phyloP scores from a whole-genome alignment of 2,888 invertebrate genomes.

The Quadriops clusia region DNA sequence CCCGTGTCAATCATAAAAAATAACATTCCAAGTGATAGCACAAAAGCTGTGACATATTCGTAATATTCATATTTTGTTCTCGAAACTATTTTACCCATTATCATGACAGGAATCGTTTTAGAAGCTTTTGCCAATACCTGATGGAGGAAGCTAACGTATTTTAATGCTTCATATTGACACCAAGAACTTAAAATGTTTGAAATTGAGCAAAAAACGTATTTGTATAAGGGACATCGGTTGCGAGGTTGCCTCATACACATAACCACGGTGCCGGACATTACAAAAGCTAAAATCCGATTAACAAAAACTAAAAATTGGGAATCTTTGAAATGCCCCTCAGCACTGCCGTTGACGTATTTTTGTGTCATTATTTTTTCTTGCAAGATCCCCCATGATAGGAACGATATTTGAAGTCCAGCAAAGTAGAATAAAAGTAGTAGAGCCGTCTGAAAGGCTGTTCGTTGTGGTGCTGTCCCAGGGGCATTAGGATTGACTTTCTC shows the following conservation, averaged over 20 bases:
- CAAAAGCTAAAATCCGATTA: slow-evolving; percentile 80
- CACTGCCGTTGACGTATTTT: slow-evolving; percentile 52
- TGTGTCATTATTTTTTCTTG: slow-evolving; percentile 98
- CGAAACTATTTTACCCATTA: slow-evolving; percentile 91
- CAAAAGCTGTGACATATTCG: slow-evolving; percentile 82
- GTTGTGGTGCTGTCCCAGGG: slow-evolving; percentile 28
- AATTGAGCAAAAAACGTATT: slow-evolving; percentile 90
- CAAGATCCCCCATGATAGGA: slow-evolving; percentile 90
- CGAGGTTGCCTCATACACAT: slow-evolving; percentile 47
- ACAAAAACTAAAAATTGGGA: slow-evolving; percentile 95
- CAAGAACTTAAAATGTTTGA: slow-evolving; percentile 97
- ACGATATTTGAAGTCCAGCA: slow-evolving; percentile 77
- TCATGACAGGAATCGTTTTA: slow-evolving; percentile 95
- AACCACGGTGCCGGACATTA: slow-evolving; percentile 56
- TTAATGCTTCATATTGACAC: slow-evolving; percentile 99
- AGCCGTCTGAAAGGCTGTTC: slow-evolving; percentile 46
- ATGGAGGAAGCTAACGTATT: slow-evolving; percentile 95
- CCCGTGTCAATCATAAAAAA: slow-evolving; percentile 79
- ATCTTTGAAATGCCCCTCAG: slow-evolving; percentile 67
- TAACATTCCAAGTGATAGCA: slow-evolving; percentile 87
- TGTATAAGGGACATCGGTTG: slow-evolving; percentile 79
- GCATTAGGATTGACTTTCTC: slow-evolving; percentile 31
- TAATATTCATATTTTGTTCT: slow-evolving; percentile 75
- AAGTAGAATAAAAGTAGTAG: slow-evolving; percentile 65
- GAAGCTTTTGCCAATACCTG: slow-evolving; percentile 96